A percentile compares a stretch with the other conserved stretches of the same genome.
Conservation (phyloP, 2,888 invertebrate genomes). For the Drosophila nigricruria region DNA sequence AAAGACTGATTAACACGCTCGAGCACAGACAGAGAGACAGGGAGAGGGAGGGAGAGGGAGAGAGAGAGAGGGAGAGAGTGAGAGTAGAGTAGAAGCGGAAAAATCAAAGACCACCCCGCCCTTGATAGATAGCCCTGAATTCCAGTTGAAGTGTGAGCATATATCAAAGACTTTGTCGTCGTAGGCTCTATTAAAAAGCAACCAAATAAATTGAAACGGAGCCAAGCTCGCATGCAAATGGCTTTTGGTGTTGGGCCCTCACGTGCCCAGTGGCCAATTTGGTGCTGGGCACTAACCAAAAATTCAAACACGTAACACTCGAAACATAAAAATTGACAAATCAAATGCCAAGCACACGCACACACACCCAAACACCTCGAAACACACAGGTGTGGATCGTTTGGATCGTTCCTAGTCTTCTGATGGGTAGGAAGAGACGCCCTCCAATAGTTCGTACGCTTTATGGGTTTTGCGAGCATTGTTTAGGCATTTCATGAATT, state of each 20-base stretch:
- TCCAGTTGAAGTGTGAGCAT: background rate
- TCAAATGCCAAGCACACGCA: constrained; percentile 40
- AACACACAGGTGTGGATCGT: constrained; percentile 17
- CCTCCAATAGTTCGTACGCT: constrained; percentile 45
- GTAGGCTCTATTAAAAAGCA: constrained; percentile 52
- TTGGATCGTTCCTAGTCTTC: background rate
- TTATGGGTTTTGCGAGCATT: constrained; percentile 63
- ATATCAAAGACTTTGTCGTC: constrained; percentile 1
- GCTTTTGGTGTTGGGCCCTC: constrained; percentile 16
- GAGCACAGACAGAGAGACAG: background rate
- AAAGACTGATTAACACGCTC: constrained; percentile 17
- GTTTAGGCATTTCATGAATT: constrained; percentile 51
- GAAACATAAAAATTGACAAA: constrained; percentile 80
- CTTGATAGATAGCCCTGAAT: background rate
- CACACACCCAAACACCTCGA: constrained; percentile 1
- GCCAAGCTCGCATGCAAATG: constrained; percentile 38
- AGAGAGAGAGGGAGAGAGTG: background rate
- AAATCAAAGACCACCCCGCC: constrained; percentile 6
- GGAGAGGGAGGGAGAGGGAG: background rate
- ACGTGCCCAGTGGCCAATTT: constrained; percentile 20
- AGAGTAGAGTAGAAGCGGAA: background rate
- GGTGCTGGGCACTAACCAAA: constrained; percentile 27
- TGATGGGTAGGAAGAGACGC: constrained; percentile 11
- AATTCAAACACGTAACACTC: constrained; percentile 76
- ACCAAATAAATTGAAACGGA: constrained; percentile 48